These are phyloP conservation scores for Cyanocitta stelleri DNA, from an alignment of 2,113 vertebrate species.

Conservation along the genomic window DNA sequence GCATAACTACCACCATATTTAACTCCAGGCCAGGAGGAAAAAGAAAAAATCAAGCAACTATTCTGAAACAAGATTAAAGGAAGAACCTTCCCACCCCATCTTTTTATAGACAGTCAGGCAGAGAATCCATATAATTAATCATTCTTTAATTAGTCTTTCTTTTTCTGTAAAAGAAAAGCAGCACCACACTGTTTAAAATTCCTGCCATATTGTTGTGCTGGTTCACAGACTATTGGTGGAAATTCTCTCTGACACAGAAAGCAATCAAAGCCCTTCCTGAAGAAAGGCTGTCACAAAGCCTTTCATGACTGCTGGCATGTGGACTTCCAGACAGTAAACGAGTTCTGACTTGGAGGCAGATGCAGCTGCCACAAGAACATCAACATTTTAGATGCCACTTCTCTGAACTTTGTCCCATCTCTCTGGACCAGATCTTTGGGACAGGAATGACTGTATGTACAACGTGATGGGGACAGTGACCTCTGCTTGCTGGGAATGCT, in stretches of 20 bases:
- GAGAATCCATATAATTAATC: slow-evolving; percentile 42
- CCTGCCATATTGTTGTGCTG: slow-evolving; percentile 33
- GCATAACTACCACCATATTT: slow-evolving; percentile 15
- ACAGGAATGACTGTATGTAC: background rate
- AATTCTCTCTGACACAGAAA: slow-evolving; percentile 31
- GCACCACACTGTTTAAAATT: slow-evolving; percentile 18
- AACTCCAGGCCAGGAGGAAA: background rate
- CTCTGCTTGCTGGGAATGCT: background rate
- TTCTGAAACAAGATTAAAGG: slow-evolving; percentile 39
- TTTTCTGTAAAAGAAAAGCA: slow-evolving; percentile 25
- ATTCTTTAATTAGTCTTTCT: slow-evolving; percentile 34
- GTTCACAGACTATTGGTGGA: background rate
- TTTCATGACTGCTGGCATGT: background rate
- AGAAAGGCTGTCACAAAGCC: background rate
- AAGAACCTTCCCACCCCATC: background rate
- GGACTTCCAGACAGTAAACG: background rate
- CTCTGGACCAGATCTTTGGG: background rate
- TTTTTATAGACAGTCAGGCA: slow-evolving; percentile 19
- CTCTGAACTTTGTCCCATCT: background rate
- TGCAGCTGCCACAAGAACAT: background rate
- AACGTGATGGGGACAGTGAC: background rate
- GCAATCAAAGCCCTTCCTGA: background rate
- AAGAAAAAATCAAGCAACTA: background rate
- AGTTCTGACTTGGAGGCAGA: background rate
- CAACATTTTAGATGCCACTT: background rate